phyloP scores from a whole-genome alignment of 2,888 invertebrate genomes.

The Euphydryas editha region DNA sequence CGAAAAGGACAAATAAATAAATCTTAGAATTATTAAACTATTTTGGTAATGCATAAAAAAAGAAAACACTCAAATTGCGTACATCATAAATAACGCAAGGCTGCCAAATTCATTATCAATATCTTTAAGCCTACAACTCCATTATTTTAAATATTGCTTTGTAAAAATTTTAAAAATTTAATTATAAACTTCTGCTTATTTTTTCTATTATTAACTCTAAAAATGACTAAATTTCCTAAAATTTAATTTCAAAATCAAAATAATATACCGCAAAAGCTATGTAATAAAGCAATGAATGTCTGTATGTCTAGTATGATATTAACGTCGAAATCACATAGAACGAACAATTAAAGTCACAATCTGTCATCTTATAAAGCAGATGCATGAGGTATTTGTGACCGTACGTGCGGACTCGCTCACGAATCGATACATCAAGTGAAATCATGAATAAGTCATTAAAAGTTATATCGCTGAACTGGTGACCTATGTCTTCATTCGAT shows the following conservation, averaged over 20 bases:
- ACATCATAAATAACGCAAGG: too few species aligned
- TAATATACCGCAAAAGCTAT: neutral
- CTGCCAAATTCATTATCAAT: too few species aligned
- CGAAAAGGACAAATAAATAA: too few species aligned
- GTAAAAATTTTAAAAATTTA: too few species aligned
- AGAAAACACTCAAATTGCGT: too few species aligned
- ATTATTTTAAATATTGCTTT: too few species aligned
- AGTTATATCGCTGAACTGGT: slow-evolving; percentile 62
- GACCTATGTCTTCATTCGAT: slow-evolving; percentile 63
- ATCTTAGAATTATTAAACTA: too few species aligned
- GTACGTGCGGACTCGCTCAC: slow-evolving; percentile 51
- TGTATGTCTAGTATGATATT: slow-evolving; percentile 3
- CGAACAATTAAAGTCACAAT: neutral
- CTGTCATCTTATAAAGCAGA: slow-evolving; percentile 22
- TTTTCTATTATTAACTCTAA: too few species aligned
- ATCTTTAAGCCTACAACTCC: too few species aligned
- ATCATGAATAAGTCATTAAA: slow-evolving; percentile 73
- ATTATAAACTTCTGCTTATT: too few species aligned
- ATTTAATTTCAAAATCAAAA: neutral
- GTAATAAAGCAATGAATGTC: slow-evolving; percentile 6
- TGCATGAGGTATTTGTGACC: slow-evolving; percentile 39
- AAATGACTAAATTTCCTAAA: neutral
- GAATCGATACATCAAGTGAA: slow-evolving; percentile 44
- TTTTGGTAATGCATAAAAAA: too few species aligned
- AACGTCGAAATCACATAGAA: slow-evolving; percentile 15